phyloP scores from a whole-genome alignment of 2,888 invertebrate species.

The Heliconius hortense region DNA sequence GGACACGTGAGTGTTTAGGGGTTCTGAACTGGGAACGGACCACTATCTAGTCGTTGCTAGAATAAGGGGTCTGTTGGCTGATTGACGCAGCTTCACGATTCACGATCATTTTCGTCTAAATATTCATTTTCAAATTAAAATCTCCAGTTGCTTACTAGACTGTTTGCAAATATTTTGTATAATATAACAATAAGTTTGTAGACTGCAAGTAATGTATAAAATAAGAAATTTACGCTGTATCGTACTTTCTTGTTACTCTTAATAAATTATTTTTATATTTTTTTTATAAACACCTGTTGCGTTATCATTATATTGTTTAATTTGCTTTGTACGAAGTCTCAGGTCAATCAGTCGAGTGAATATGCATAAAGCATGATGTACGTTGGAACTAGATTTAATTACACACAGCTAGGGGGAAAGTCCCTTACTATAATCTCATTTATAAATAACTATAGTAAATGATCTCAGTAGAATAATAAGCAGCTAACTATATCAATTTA shows the following conservation, averaged over 20 bases:
- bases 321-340: background rate
- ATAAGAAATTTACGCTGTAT: background rate
- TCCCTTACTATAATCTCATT: background rate
- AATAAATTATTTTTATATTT: background rate
- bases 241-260: background rate
- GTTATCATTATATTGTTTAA: background rate
- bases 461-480: background rate
- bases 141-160: background rate
- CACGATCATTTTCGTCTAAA: background rate
- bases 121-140: background rate
- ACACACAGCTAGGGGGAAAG: background rate
- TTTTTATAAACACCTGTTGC: background rate
- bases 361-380: background rate
- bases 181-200: too few relatives aligned
- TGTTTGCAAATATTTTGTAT: background rate
- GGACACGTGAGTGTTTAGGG: too few relatives aligned
- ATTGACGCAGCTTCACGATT: too few relatives aligned
- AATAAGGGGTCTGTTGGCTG: too few relatives aligned
- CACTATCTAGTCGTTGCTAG: too few relatives aligned
- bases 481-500: background rate
- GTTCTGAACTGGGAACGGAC: too few relatives aligned
- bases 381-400: background rate
- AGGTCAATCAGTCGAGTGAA: slow-evolving; percentile 1
- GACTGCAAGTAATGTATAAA: background rate
- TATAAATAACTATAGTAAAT: background rate